phyloP scores from a whole-genome alignment of 2,888 invertebrate genomes.

The Tanytarsus gracilentus region DNA sequence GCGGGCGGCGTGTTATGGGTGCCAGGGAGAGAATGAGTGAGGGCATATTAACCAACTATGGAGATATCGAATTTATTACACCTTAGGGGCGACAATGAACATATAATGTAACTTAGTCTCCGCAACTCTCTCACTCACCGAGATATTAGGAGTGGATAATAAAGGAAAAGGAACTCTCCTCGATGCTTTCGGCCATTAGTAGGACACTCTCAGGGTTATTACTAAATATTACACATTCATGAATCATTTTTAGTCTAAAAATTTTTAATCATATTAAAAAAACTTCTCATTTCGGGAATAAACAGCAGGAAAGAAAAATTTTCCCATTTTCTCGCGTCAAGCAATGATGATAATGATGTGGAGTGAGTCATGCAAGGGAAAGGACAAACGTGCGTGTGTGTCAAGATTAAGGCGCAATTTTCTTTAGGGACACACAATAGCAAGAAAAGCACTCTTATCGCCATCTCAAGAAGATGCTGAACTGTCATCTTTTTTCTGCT shows the following conservation, averaged over 20 bases:
- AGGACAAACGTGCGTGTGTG: no score
- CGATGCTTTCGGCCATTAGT: neutral
- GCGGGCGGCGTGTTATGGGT: neutral
- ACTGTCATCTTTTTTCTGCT: slow-evolving; percentile 4
- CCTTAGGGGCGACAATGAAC: slow-evolving; percentile 21
- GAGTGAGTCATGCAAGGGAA: no score
- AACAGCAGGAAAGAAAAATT: no score
- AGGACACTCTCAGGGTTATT: no score
- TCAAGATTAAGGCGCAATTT: no score
- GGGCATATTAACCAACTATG: slow-evolving; percentile 21
- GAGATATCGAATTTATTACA: slow-evolving; percentile 27
- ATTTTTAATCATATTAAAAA: no score
- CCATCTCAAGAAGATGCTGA: neutral
- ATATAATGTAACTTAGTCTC: slow-evolving; percentile 14
- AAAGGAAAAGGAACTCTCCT: neutral
- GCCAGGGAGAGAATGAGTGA: neutral
- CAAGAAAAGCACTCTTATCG: neutral
- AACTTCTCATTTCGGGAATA: no score
- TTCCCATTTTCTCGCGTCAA: no score
- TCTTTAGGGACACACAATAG: neutral
- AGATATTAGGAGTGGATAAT: neutral
- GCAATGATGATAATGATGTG: no score
- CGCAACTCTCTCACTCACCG: neutral
- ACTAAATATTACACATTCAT: no score
- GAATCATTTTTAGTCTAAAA: no score